These are phyloP conservation scores for Dynastes tityus DNA, from an alignment of 2,888 invertebrate species.

Conservation along the genomic window DNA sequence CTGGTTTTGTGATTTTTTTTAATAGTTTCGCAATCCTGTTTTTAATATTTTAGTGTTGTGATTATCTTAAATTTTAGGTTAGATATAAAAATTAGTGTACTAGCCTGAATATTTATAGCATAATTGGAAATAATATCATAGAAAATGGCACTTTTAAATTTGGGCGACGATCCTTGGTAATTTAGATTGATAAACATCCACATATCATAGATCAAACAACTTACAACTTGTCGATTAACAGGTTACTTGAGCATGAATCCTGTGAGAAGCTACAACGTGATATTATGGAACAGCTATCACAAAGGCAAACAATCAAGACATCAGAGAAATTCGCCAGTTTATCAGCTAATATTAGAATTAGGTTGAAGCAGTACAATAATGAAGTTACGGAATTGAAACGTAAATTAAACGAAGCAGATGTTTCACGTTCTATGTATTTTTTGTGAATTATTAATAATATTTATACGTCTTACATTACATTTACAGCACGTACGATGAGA, in stretches of 20 bases:
- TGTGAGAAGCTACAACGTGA: conserved; percentile 78
- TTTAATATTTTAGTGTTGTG: neutral
- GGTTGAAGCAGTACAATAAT: conserved; percentile 76
- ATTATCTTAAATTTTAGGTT: neutral
- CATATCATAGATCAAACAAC: neutral
- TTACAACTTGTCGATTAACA: conserved; percentile 59
- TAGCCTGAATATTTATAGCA: neutral
- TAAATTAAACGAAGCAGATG: conserved; percentile 73
- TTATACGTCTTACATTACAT: neutral
- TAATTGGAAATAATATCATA: neutral
- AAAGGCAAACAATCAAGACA: conserved; percentile 72
- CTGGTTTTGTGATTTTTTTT: too few relatives aligned
- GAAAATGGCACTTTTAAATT: conserved; percentile 69
- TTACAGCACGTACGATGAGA: conserved; percentile 76
- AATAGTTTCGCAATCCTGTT: too few relatives aligned
- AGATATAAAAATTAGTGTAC: neutral
- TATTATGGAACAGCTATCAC: conserved; percentile 76
- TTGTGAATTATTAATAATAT: neutral
- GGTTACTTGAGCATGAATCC: conserved; percentile 78
- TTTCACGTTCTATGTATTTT: conserved; percentile 69
- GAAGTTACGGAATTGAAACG: conserved; percentile 75
- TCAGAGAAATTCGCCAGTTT: conserved; percentile 75
- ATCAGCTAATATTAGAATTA: conserved; percentile 75
- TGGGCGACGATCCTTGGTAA: conserved; percentile 72
- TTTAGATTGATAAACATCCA: conserved; percentile 35